Percentiles rank a stretch among this genome's conserved stretches.
These are phyloP conservation scores for Clamator glandarius DNA, from an alignment of 2,797 vertebrate genomes.

Conservation along the genomic window DNA sequence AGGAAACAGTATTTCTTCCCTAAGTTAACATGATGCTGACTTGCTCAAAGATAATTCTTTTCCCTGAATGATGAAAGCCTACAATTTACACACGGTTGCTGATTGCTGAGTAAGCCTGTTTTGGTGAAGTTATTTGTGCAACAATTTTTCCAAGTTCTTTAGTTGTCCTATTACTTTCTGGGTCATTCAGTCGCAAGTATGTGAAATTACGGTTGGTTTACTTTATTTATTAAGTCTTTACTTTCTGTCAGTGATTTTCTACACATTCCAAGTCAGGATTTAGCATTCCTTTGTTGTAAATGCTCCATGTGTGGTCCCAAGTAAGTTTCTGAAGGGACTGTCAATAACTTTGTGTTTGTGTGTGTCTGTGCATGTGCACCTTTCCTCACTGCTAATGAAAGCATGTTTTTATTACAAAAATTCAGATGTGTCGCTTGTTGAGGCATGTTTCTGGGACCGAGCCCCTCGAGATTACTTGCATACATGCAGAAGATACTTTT, in stretches of 20 bases:
- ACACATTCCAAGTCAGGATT: background rate
- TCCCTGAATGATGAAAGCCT: background rate
- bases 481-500: slow-evolving; percentile 97
- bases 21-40: background rate
- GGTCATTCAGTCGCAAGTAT: background rate
- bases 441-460: slow-evolving; percentile 94
- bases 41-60: background rate
- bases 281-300: background rate
- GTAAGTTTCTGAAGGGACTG: background rate
- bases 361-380: background rate
- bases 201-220: background rate
- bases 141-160: background rate
- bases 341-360: background rate
- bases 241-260: background rate
- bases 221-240: background rate
- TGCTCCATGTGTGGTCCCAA: background rate
- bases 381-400: background rate
- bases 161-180: background rate
- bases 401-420: background rate
- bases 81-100: background rate
- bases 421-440: slow-evolving; percentile 90
- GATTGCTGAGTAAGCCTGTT: background rate
- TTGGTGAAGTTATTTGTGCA: background rate
- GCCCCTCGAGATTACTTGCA: slow-evolving; percentile 95
- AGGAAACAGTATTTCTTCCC: background rate